These are phyloP conservation scores for Xanthia icteritia DNA, from an alignment of 2,888 invertebrate genomes.

Conservation along the genomic window DNA sequence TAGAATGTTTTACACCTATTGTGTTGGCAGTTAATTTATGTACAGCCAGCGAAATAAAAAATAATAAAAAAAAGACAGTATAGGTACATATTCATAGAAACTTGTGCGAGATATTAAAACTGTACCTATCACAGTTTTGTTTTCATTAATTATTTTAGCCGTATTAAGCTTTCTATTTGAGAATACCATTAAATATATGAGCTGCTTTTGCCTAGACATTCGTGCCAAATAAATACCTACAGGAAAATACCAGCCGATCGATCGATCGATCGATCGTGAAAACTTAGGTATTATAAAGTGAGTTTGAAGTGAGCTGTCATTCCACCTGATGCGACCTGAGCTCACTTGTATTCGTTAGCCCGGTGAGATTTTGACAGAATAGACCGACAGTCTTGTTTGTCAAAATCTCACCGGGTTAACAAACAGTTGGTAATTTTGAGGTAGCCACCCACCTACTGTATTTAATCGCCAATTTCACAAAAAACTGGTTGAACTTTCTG, in stretches of 20 bases:
- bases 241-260: background rate
- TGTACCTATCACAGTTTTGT: no score
- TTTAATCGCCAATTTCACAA: background rate
- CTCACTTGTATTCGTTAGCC: no score
- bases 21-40: background rate
- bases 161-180: no score
- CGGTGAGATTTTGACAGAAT: background rate
- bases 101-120: background rate
- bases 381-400: no score
- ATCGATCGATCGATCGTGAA: background rate
- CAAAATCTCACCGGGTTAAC: background rate
- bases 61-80: no score
- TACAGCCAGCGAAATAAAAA: background rate
- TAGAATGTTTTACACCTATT: background rate
- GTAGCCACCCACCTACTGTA: background rate
- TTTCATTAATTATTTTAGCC: background rate
- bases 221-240: background rate
- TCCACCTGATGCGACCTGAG: no score
- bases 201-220: background rate
- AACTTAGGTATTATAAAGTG: background rate
- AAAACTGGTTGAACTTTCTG: background rate
- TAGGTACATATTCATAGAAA: background rate
- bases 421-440: background rate
- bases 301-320: background rate
- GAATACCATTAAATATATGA: background rate